A percentile compares a stretch with the other conserved stretches of the same genome.
These are phyloP conservation scores for Vireo griseus DNA, from an alignment of 2,797 vertebrate genomes.

Conservation along the genomic window DNA sequence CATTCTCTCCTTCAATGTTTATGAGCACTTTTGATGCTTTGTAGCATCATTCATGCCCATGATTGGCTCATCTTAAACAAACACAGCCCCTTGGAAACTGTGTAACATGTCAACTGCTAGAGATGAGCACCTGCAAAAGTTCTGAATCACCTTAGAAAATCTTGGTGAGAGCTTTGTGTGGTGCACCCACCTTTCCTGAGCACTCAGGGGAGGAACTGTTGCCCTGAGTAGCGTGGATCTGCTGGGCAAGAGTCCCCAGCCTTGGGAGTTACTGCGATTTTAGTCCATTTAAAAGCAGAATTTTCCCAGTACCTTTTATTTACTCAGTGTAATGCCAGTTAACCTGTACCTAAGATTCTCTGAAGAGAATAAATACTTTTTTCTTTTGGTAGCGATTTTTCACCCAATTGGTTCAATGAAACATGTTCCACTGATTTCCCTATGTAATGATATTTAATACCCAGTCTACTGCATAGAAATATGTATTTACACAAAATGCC, in stretches of 20 bases:
- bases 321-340: background rate
- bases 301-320: background rate
- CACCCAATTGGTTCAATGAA: background rate
- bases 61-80: background rate
- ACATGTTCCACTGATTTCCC: background rate
- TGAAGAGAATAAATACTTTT: background rate
- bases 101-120: accelerated
- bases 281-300: background rate
- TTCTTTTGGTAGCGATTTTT: background rate
- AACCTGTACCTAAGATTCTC: background rate
- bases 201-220: background rate
- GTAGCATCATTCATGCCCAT: background rate
- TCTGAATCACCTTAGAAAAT: background rate
- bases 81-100: background rate
- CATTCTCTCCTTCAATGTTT: background rate
- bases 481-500: background rate
- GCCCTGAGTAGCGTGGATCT: background rate
- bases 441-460: background rate
- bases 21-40: background rate
- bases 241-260: background rate
- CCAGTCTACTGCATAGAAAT: background rate
- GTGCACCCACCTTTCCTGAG: background rate
- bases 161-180: background rate
- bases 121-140: background rate
- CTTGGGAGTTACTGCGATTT: background rate